Evolutionary conservation across 2,113 vertebrate genomes (phyloP).

Genomic region (Turnix velox): DNA sequence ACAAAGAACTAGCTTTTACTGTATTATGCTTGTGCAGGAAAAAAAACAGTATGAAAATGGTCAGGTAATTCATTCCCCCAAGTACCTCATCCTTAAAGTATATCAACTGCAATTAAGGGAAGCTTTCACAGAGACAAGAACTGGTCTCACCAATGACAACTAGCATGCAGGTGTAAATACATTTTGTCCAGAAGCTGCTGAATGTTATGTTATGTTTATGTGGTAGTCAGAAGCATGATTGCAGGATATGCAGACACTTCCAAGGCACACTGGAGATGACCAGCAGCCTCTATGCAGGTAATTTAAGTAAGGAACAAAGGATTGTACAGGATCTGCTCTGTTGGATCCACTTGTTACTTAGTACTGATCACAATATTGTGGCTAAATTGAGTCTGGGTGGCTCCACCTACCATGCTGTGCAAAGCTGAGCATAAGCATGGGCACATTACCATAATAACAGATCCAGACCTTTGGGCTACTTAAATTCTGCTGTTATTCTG

Average conservation of each 20-base stretch:
- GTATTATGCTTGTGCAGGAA: neutral
- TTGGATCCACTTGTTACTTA: neutral
- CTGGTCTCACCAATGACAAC: neutral
- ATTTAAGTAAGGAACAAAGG: neutral
- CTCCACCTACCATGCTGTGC: neutral
- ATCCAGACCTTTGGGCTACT: neutral
- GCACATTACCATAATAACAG: neutral
- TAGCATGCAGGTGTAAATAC: neutral
- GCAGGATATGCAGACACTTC: neutral
- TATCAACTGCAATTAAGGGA: neutral
- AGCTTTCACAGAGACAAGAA: neutral
- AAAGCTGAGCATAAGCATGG: neutral
- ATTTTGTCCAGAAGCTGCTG: neutral
- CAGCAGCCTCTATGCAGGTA: neutral
- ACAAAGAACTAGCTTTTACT: neutral
- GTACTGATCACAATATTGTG: neutral
- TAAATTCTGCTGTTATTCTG: neutral
- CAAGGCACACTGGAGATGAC: neutral
- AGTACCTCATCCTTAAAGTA: neutral
- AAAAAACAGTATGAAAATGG: neutral
- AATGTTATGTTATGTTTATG: neutral
- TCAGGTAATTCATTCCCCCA: neutral
- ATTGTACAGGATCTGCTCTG: neutral
- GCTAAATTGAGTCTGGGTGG: neutral
- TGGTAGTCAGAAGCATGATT: neutral